phyloP scores from a whole-genome alignment of 1,140 invertebrate species.

The Dendroctonus ponderosae region DNA sequence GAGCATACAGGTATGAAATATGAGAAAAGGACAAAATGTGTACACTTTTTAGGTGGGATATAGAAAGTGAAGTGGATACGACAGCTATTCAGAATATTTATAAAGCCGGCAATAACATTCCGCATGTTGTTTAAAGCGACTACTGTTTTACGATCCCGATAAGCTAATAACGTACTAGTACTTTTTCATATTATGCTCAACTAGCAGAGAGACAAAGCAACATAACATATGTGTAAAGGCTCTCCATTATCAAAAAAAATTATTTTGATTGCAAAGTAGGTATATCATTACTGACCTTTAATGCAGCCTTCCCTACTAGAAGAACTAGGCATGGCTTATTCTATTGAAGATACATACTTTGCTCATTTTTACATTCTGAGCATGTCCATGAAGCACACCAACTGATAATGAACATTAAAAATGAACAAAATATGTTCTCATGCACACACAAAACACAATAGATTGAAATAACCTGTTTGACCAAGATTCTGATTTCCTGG shows the following conservation, averaged over 20 bases:
- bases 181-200: constrained; percentile 35
- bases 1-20: constrained; percentile 42
- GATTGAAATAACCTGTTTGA: constrained; percentile 14
- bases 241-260: background rate
- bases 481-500: constrained; percentile 33
- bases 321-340: constrained; percentile 24
- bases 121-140: constrained; percentile 28
- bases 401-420: background rate
- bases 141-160: constrained; percentile 11
- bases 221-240: background rate
- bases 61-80: constrained; percentile 39
- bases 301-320: constrained; percentile 49
- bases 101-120: constrained; percentile 46
- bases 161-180: constrained; percentile 15
- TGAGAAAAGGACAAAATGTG: constrained; percentile 26
- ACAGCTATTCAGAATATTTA: constrained; percentile 44
- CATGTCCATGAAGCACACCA: constrained; percentile 1
- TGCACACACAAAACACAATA: constrained; percentile 39
- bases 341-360: constrained; percentile 20
- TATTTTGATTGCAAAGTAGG: background rate
- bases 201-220: constrained; percentile 31
- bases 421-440: constrained; percentile 31
- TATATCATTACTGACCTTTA: constrained; percentile 44
- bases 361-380: constrained; percentile 13
- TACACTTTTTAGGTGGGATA: constrained; percentile 27